Base-by-base conservation (phyloP, 2,888 invertebrate genomes). In the Agrochola macilenta region DNA sequence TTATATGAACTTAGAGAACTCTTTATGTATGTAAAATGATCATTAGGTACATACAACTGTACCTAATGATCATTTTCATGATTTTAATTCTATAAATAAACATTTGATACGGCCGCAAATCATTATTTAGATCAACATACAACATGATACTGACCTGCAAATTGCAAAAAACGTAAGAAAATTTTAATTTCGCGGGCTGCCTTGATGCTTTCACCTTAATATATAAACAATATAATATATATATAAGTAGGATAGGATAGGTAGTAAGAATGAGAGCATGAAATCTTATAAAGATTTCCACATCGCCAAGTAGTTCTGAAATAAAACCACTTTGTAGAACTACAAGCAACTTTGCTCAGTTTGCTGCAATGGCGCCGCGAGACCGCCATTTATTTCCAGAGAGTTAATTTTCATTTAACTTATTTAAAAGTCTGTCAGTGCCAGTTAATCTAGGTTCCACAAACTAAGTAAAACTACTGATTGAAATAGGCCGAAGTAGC, bases 381-480 rank as follows among this genome's bases (percentile, higher is more conserved):
- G 23, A 69, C 58, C 52, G 72, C 69, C 80, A 76, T 68, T 83
- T 80, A 83, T 81, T 81, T 75, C 74, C 69, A 81, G 46, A 46
- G 61, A 78, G 78, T 83, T 78, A 74, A 81, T 84, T 81, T 81
- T 78, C 72, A 78, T 83, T 75, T 81, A 84, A 84, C 74, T 83
- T 78, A 75, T 73, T 83, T 81, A 74, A 83, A 83, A 84, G 54
- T 81, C 78, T 80, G 81, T 77, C 81, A 72, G 83, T 57, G 72
- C 78, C 60, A 78, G 78, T 82, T 74, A 75, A 84, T 84, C 75
- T 84, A 69, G 68, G 65, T 68, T 72, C 46, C 74, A 69, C 52
- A 72, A 76, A 79, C 54, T 43, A 61, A 57, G 65, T 46, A 63
- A 58, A 74, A 69, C 57, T 71, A n/a, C 49, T 64, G 77, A 84